Base-by-base conservation (phyloP, 2,113 vertebrate species). In the Gallinago undulata region DNA sequence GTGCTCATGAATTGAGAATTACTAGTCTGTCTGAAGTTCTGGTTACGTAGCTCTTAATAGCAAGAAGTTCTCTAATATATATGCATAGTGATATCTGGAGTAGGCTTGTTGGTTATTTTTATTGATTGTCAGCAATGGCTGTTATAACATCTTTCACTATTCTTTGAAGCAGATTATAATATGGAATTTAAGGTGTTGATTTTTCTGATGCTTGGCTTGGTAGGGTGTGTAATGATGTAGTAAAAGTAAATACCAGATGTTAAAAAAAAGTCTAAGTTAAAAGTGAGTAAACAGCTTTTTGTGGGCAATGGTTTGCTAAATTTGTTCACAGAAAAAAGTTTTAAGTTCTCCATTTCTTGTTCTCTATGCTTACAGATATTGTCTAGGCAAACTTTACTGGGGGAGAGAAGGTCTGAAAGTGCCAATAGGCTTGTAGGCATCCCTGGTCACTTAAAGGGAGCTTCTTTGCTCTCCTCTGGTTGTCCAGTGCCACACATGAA, bases 341-440 rank as follows among this genome's bases (percentile, higher is more conserved):
- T 64, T 30, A 47, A 77, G n/a, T 81, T 80, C 12, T 64, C 28
- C 14, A 10, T 41, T 45, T 73, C 2, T 45, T 88, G 11, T 43
- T 66, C 5, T 76, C 50, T 28, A 37, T 2, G 2, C 63, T 80
- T 87, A 35, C 25, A 59, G 25, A 28, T 37, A 51, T 2, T 60
- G 11, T 51, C 16, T 19, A 25, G n/a, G 19, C 23, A 64, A 81
- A 64, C 60, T 13, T 67, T 59, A 35, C 21, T 6, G 12, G 19
- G 17, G 11, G 11, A 25, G 39, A 27, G n/a, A 48, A 39, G 37
- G 39, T 9, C 53, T 76, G 28, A 11, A n/a, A 64, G 8, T 59
- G 17, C 19, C 0, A 1, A n/a, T 64, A 24, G 10, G 10, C 31
- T 63, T 43, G 10, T 14, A 80, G 2, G 3, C 39, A 43, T 43